Conservation (phyloP, 2,888 invertebrate species). For the Hydrotaea cyrtoneurina region DNA sequence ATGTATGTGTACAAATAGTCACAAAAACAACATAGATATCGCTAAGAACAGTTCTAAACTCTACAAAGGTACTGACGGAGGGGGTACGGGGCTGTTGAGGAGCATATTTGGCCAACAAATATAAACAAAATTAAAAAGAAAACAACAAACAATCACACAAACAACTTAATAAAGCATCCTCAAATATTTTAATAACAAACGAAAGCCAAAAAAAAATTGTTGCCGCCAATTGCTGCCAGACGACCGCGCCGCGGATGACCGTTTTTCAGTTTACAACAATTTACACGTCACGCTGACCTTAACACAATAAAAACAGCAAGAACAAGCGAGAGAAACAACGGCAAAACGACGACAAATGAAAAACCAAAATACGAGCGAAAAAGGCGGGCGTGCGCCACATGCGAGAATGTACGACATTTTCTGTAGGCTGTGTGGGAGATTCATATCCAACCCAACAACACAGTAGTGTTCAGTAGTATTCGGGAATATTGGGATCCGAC, state of each 20-base stretch:
- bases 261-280: conserved; percentile 53
- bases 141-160: conserved; percentile 10
- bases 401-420: conserved; percentile 16
- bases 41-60: background rate
- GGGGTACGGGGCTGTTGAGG: background rate
- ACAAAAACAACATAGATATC: background rate
- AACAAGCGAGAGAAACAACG: background rate
- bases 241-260: conserved; percentile 26
- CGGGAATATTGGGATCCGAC: background rate
- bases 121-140: too few species aligned
- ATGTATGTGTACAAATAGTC: too few species aligned
- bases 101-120: conserved; percentile 36
- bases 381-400: conserved; percentile 37
- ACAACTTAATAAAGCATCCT: background rate
- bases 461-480: background rate
- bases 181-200: background rate
- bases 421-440: conserved; percentile 31
- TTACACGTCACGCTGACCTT: conserved; percentile 52
- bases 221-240: conserved; percentile 52
- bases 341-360: background rate
- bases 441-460: background rate
- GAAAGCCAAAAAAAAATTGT: background rate
- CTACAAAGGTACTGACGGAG: background rate
- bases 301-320: conserved; percentile 20
- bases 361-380: conserved; percentile 1